Conservation (phyloP, 2,113 vertebrate species). For the Psettodes erumei region DNA sequence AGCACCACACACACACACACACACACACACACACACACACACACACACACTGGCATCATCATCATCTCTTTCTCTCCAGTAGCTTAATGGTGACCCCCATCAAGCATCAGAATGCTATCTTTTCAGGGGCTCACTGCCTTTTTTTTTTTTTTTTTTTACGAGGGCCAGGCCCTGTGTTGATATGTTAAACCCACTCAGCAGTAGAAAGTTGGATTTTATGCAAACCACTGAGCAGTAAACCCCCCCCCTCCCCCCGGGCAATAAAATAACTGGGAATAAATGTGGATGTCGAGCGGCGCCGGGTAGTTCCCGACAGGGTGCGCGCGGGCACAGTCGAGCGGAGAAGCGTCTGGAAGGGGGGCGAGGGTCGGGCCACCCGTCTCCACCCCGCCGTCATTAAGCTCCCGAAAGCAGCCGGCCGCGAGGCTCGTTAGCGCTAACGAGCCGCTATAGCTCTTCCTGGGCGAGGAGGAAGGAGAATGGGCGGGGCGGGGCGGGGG, state of each 20-base stretch:
- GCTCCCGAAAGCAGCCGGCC: slow-evolving; percentile 22
- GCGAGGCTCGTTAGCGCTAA: slow-evolving; percentile 65
- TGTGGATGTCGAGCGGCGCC: not conserved
- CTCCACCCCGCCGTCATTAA: slow-evolving; percentile 55
- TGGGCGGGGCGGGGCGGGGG: not conserved
- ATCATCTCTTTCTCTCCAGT: slow-evolving; percentile 23
- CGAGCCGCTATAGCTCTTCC: slow-evolving; percentile 47
- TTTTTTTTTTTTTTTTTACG: no score
- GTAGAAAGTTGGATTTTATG: not conserved
- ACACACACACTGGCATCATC: slow-evolving; percentile 23
- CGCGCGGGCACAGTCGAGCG: not conserved
- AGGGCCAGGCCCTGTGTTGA: not conserved
- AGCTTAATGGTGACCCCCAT: slow-evolving; percentile 44
- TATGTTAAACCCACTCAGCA: not conserved
- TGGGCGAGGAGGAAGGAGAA: slow-evolving; percentile 25
- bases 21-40: no score
- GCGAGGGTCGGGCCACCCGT: slow-evolving; percentile 17
- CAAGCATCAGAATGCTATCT: slow-evolving; percentile 26
- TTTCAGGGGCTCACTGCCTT: not conserved
- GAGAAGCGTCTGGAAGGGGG: slow-evolving; percentile 1
- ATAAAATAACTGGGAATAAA: not conserved
- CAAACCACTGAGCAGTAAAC: not conserved
- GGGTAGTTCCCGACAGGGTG: slow-evolving; percentile 4
- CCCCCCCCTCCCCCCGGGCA: not conserved
- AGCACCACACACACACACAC: no score